Evolutionary conservation across 2,888 invertebrate species (phyloP), one percentile per base, ranked within the genome.

Genomic region (Selenia dentaria): DNA sequence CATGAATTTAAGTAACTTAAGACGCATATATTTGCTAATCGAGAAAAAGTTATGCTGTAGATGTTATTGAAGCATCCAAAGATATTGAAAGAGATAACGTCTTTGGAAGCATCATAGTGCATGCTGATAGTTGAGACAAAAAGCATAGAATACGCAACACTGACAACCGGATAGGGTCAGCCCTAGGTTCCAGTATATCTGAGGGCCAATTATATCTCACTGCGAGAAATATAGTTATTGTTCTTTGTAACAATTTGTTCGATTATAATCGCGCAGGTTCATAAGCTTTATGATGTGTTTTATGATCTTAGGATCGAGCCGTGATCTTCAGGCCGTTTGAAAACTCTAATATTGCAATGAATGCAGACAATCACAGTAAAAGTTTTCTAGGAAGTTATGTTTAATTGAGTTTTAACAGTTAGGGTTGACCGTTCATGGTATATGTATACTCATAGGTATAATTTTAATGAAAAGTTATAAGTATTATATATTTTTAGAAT

Each of bases 121-220:
- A n/a, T 16, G 16, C 4, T 3, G 16, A 16, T 2, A 16, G 16
- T 16, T 4, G 16, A 16, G 4, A 16, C 22, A 2, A 4, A 18
- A 18, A 2, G 22, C 22, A 2, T 2, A 22, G 22, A 22, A 6
- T 22, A 22, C 2, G 18, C 22, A 8, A 22, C 22, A 22, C 6
- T 22, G 8, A 8, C 6, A 6, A 8, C 22, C 22, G 2, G 22
- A 22, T 38, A 51, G 52, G 54, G 47, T 37, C 25, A 16, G 48
- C 28, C 34, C 62, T n/a, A n/a, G 71, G 64, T 73, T 70, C 70
- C 42, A 54, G 65, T 75, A 71, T 69, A 74, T 76, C 71, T 54
- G 41, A 28, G 42, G 54, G 68, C 73, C 77, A 78, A 78, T 78
- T 78, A 78, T 74, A 69, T 64, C 57, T 56, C 60, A 74, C 70